phyloP scores from a whole-genome alignment of 2,888 invertebrate genomes.

The Plebejus argus region DNA sequence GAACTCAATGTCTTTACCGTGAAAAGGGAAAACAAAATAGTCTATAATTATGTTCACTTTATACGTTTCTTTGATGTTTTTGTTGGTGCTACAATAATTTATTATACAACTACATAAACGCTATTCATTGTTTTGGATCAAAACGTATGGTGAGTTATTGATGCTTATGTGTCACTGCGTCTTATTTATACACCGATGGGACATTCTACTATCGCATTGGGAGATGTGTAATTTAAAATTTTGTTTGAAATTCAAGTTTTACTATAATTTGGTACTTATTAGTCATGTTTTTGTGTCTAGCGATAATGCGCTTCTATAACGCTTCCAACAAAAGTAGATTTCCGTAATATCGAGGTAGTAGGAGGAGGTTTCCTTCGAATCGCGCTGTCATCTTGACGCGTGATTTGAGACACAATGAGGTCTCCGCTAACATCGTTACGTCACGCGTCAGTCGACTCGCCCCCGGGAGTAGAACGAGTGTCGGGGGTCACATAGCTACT shows the following conservation, averaged over 20 bases:
- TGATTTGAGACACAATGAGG: conserved; percentile 42
- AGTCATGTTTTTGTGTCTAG: not conserved
- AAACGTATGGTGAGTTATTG: conserved; percentile 50
- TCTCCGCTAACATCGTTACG: conserved; percentile 36
- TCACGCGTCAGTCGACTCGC: conserved; percentile 41
- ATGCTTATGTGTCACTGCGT: not conserved
- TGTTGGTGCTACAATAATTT: conserved; percentile 59
- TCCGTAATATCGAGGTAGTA: conserved; percentile 14
- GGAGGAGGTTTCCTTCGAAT: conserved; percentile 30
- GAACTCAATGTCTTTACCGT: not conserved
- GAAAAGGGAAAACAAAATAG: not conserved
- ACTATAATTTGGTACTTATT: not conserved
- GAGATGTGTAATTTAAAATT: not conserved
- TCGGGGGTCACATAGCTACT: conserved; percentile 62
- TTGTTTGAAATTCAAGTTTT: not conserved
- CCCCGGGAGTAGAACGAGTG: conserved; percentile 45
- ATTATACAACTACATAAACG: conserved; percentile 62
- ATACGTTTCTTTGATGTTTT: conserved; percentile 65
- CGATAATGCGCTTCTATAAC: not conserved
- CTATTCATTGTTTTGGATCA: conserved; percentile 66
- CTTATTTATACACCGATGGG: not conserved
- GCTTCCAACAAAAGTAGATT: not conserved
- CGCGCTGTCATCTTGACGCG: conserved; percentile 39
- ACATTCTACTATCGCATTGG: not conserved
- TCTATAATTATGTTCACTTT: conserved; percentile 44